Percentiles rank a stretch among this genome's conserved stretches.
phyloP scores from a whole-genome alignment of 1,140 invertebrate species.

The Drosophila biarmipes region DNA sequence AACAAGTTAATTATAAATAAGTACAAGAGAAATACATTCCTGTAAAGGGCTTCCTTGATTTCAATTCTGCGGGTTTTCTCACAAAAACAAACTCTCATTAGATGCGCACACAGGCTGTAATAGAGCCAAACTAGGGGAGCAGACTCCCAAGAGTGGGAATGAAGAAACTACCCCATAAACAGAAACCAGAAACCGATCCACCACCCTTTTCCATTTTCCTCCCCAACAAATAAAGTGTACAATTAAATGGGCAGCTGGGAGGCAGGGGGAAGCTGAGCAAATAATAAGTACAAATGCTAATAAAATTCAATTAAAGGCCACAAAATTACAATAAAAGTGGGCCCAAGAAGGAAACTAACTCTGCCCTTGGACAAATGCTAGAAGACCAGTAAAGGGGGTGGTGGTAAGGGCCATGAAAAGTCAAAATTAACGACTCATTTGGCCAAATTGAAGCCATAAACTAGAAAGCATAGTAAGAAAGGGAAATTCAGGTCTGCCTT shows the following conservation, averaged over 20 bases:
- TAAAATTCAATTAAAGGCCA: constrained; percentile 83
- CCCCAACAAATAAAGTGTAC: constrained; percentile 64
- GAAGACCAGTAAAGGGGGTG: not conserved
- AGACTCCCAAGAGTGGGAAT: no score
- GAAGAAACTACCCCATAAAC: constrained; percentile 26
- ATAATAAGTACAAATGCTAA: constrained; percentile 82
- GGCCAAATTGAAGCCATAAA: constrained; percentile 81
- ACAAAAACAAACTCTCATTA: constrained; percentile 30
- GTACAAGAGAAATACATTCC: not conserved
- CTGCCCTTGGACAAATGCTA: not conserved
- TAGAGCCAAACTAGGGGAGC: not conserved
- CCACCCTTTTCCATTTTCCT: not conserved
- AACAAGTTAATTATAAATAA: constrained; percentile 1
- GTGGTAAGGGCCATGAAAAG: constrained; percentile 63
- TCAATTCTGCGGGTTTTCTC: not conserved
- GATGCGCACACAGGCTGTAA: constrained; percentile 32
- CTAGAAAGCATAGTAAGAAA: constrained; percentile 28
- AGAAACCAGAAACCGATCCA: constrained; percentile 26
- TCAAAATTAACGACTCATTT: constrained; percentile 83
- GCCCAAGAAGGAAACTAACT: constrained; percentile 58
- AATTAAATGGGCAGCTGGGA: constrained; percentile 56
- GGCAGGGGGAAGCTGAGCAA: constrained; percentile 33
- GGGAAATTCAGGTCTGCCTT: constrained; percentile 24
- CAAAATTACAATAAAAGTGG: constrained; percentile 81
- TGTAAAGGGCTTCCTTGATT: constrained; percentile 3